phyloP scores from a whole-genome alignment of 2,888 invertebrate species.

The Polymixis flavicincta region DNA sequence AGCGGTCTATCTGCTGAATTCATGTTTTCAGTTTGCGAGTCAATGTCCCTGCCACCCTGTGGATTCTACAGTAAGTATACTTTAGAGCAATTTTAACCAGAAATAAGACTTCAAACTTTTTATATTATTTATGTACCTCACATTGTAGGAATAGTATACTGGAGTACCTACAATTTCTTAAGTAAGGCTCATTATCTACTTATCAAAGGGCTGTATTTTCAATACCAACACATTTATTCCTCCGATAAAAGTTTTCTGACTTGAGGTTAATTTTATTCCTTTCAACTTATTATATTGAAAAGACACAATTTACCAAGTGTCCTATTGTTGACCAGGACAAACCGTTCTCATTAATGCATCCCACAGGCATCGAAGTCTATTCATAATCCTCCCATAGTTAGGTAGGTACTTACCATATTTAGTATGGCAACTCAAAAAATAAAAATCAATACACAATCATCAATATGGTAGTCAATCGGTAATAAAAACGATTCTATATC shows the following conservation, averaged over 20 bases:
- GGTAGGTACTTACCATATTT: constrained; percentile 55
- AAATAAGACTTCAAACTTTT: neutral
- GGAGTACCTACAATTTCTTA: too few species aligned
- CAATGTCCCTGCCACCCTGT: too few species aligned
- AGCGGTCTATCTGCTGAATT: too few species aligned
- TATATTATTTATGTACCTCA: neutral
- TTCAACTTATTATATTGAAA: neutral
- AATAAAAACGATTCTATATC: constrained; percentile 81
- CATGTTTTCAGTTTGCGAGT: too few species aligned
- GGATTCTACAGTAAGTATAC: too few species aligned
- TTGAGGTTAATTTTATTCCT: neutral
- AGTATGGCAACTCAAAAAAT: constrained; percentile 67
- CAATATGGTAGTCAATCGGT: constrained; percentile 79
- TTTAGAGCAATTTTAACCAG: neutral
- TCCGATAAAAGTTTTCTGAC: neutral
- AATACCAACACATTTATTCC: too few species aligned
- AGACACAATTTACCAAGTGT: neutral
- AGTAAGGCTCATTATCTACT: too few species aligned
- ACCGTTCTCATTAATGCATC: constrained; percentile 27
- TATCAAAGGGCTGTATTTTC: neutral
- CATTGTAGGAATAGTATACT: neutral
- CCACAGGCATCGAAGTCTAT: constrained; percentile 32
- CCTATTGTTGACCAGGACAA: constrained; percentile 17
- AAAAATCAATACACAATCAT: constrained; percentile 77
- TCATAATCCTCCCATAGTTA: constrained; percentile 52